These are phyloP conservation scores for Gallinago nigripennis DNA, from an alignment of 2,797 vertebrate genomes.

Conservation along the genomic window DNA sequence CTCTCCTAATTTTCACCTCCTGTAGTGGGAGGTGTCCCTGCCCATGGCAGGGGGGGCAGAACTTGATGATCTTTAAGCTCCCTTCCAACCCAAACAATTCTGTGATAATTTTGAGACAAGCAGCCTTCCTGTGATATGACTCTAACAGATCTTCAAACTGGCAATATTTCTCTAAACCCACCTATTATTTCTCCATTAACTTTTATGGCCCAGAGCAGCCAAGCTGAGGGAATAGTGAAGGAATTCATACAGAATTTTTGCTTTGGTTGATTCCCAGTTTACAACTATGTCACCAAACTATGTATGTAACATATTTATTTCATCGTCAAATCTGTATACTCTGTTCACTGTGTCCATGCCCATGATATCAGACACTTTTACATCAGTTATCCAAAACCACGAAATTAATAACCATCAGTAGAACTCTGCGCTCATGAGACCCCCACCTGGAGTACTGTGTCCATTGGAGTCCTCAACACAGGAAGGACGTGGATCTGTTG, in stretches of 20 bases:
- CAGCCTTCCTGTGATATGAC: background rate
- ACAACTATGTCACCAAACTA: background rate
- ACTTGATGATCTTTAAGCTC: too few relatives aligned
- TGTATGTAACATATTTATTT: background rate
- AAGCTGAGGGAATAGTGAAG: background rate
- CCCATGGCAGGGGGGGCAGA: too few relatives aligned
- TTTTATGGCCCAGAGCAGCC: background rate
- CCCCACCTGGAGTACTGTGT: too few relatives aligned
- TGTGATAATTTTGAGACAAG: background rate
- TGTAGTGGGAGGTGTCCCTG: too few relatives aligned
- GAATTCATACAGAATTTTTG: background rate
- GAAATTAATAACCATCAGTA: background rate
- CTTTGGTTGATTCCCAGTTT: background rate
- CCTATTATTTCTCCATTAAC: slow-evolving; percentile 9
- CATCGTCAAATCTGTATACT: background rate
- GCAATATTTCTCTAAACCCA: background rate
- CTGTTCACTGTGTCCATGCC: background rate
- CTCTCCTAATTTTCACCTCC: background rate
- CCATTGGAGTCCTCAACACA: too few relatives aligned
- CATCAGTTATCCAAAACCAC: background rate
- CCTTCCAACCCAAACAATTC: too few relatives aligned
- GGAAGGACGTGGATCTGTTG: too few relatives aligned
- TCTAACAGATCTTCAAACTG: background rate
- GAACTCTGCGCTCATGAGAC: background rate
- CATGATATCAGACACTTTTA: background rate